Evolutionary conservation across 2,113 vertebrate species (phyloP).

Genomic region (Oryzias curvinotus): DNA sequence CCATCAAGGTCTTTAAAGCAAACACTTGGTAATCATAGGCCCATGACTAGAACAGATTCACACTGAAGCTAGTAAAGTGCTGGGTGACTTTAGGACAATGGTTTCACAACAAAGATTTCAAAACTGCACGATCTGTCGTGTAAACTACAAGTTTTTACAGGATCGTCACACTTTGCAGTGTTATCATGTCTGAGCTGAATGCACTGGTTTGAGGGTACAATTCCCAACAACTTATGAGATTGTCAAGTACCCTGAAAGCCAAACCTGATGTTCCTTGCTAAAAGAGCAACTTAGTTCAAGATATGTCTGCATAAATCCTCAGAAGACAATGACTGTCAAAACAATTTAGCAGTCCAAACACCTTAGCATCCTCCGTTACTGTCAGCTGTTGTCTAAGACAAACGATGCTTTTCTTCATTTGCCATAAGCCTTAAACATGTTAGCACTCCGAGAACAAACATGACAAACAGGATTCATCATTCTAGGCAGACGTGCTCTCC

Average conservation of each 20-base stretch:
- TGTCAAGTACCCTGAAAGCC: neutral
- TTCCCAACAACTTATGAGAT: neutral
- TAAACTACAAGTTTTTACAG: conserved; percentile 41
- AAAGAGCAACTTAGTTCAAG: neutral
- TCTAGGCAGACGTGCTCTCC: conserved; percentile 21
- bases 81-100: conserved; percentile 11
- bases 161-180: conserved; percentile 12
- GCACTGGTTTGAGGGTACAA: neutral
- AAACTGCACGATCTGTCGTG: conserved; percentile 1
- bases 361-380: conserved; percentile 2
- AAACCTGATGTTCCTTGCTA: neutral
- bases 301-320: too few relatives aligned
- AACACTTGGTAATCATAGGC: conserved; percentile 40
- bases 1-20: conserved; percentile 33
- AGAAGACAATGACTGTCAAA: conserved; percentile 1
- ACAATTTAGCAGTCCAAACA: conserved; percentile 11
- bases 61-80: conserved; percentile 30
- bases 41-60: conserved; percentile 11
- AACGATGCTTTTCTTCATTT: conserved; percentile 1
- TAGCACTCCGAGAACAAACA: conserved; percentile 6
- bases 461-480: conserved; percentile 16
- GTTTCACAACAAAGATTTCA: conserved; percentile 11
- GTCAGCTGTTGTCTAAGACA: neutral
- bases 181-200: conserved; percentile 17
- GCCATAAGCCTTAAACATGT: conserved; percentile 9